phyloP scores from a whole-genome alignment of 2,113 vertebrate species.

The Paramormyrops kingsleyae region DNA sequence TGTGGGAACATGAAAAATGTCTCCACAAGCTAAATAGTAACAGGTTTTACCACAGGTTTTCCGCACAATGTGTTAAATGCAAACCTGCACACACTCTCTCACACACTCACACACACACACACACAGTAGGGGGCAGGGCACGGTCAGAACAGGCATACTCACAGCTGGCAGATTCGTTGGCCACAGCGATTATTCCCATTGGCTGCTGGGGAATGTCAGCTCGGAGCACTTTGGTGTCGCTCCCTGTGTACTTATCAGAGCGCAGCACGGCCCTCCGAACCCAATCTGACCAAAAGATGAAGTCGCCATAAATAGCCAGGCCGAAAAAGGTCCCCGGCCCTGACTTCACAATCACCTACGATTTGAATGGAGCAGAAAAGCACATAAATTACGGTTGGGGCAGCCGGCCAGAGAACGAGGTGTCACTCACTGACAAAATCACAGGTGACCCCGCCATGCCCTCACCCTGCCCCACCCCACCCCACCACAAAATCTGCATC shows the following conservation, averaged over 20 bases:
- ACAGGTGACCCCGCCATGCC: background rate
- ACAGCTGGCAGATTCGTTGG: constrained; percentile 80
- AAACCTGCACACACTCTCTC: background rate
- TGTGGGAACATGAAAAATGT: background rate
- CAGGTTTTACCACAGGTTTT: too few species aligned
- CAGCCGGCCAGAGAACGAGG: background rate
- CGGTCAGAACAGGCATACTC: constrained; percentile 44
- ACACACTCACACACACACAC: background rate
- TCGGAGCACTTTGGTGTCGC: constrained; percentile 72
- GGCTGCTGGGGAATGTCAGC: constrained; percentile 78
- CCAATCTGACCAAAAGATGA: constrained; percentile 83
- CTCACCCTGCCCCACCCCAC: background rate
- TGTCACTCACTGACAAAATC: constrained; percentile 12
- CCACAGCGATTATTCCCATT: constrained; percentile 77
- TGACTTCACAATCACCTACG: constrained; percentile 75
- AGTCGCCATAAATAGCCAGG: constrained; percentile 71
- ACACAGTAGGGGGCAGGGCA: background rate
- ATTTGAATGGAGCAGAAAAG: constrained; percentile 20
- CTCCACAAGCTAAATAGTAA: too few species aligned
- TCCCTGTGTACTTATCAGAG: constrained; percentile 77
- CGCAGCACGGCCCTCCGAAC: constrained; percentile 74
- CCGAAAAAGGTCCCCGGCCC: constrained; percentile 77
- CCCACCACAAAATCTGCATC: background rate
- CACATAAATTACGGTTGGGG: background rate
- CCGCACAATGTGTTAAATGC: background rate